A percentile compares a stretch with the other conserved stretches of the same genome.
Evolutionary conservation across 2,113 vertebrate species (phyloP).

Genomic region (Myotis davidii): DNA sequence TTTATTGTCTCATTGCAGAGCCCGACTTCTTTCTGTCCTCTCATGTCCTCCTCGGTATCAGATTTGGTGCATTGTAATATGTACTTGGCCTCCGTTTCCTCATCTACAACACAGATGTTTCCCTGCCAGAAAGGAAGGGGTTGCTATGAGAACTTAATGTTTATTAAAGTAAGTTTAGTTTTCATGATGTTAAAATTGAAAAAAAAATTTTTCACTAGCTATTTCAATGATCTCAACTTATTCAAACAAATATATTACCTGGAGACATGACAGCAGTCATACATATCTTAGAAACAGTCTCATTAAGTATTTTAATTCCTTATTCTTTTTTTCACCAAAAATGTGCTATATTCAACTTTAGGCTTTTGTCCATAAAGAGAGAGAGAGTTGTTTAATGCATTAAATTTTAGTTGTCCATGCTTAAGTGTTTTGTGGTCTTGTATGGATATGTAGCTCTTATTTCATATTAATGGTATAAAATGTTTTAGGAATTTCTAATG

Average conservation of each 20-base stretch:
- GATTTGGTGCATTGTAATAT: neutral
- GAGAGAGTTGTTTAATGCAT: neutral
- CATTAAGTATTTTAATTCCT: conserved; percentile 29
- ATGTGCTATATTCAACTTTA: neutral
- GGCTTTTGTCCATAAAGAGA: neutral
- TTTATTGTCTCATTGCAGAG: neutral
- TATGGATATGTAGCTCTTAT: neutral
- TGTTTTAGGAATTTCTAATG: neutral
- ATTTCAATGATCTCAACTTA: neutral
- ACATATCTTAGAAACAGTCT: neutral
- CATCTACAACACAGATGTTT: neutral
- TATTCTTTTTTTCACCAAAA: neutral
- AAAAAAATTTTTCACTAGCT: neutral
- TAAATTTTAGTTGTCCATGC: neutral
- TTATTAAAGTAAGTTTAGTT: neutral
- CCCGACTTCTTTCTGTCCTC: neutral
- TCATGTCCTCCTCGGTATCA: neutral
- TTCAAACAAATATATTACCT: neutral
- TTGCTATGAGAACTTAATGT: neutral
- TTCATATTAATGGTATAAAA: neutral
- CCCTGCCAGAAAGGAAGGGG: neutral
- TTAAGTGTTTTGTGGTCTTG: neutral
- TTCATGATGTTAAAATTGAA: neutral
- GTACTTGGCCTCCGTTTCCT: neutral
- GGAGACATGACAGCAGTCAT: neutral